Base-by-base conservation (phyloP, 2,113 vertebrate genomes). In the Chloebia gouldiae region DNA sequence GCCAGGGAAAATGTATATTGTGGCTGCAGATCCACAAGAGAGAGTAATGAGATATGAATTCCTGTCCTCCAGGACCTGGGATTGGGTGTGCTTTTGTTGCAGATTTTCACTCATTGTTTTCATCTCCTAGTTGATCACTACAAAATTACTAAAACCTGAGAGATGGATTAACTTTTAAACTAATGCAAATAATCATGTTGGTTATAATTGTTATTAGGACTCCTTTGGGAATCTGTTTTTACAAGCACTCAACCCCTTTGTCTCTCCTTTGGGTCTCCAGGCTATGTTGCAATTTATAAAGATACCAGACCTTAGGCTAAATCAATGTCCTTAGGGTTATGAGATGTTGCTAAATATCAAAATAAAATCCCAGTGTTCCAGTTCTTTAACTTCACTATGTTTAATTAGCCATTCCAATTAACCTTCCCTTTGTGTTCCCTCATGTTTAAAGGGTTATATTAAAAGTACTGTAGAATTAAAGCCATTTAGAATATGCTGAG, bases 391-490 rank as follows among this genome's bases (percentile, higher is more conserved):
- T 97, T 97, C 93, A 73, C 92, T 92, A 47, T 97, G 97, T 97
- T 97, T 97, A 97, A 97, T 97, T 97, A 97, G 97, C 88, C 88
- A 94, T 95, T 93, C 85, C 79, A 95, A 96, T 93, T 96, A 96
- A 96, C 95, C 96, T 97, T 95, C 88, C 56, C 85, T 97, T 97
- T 97, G 91, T 97, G 95, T 95, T 97, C 94, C 87, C 96, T 97
- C 93, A 96, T 96, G 96, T 97, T 97, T 96, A 95, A 97, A 92
- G 94, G 89, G 93, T 95, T 97, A 92, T 92, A 94, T 90, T 95
- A 84, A 93, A 95, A 91, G 60, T 93, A 94, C 66, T 86, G 87
- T 78, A 93, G 95, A 89, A 95, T 95, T 83, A 95, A 93, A 97
- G 65, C 59, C 47, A 90, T 97, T 96, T 95, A 78, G 87, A 94